Base-by-base conservation (phyloP, 64 coral and sea anemone species). In the Exaiptasia diaphana region DNA sequence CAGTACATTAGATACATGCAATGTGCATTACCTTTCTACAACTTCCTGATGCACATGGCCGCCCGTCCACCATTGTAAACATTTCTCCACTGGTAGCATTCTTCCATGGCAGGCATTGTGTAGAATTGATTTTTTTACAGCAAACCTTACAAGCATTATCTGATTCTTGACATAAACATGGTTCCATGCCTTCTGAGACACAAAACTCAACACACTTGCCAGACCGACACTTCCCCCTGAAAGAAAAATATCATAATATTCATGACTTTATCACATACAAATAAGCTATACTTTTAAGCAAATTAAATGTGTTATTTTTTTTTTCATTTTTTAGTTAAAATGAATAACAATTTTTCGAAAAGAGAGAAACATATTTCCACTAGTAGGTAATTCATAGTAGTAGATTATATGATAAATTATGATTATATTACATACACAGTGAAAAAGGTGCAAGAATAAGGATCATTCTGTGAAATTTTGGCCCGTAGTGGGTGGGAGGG, bases 91-190 rank as follows among this genome's bases (percentile, higher is more conserved):
- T 87, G 4, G 17, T 38, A 4, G 67, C 48, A 17, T 42, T 27
- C 50, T 21, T 76, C 58, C 64, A 56, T 3, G 84, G 83, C 50
- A 13, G 33, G 29, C 94, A 97, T 18, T 20, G 10, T 27, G 20
- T 74, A 50, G 24, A 39, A 15, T 36, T 62, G 0, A 29, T 52
- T 9, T 23, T 40, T 26, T 88, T 58, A 41, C 94, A 97, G 37
- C 94, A 97, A 37, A 97, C 86, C 49, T 88, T 92, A 60, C 94
- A 97, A 2, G 78, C 65, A 33, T 97, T 57, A 15, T 68, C 64
- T 38, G 64, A 74, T 6, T 75, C 48, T 12, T 13, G 18, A 35
- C 94, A 97, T 48, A 88, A 63, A n/a, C 94, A 97, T 6, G 94
- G 86, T 9, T 39, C 53, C 73, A 84, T 42, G 23, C 57, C 49